A percentile compares a stretch with the other conserved stretches of the same genome.
Evolutionary conservation across 2,113 vertebrate genomes (phyloP).

Genomic region (Verasper variegatus): DNA sequence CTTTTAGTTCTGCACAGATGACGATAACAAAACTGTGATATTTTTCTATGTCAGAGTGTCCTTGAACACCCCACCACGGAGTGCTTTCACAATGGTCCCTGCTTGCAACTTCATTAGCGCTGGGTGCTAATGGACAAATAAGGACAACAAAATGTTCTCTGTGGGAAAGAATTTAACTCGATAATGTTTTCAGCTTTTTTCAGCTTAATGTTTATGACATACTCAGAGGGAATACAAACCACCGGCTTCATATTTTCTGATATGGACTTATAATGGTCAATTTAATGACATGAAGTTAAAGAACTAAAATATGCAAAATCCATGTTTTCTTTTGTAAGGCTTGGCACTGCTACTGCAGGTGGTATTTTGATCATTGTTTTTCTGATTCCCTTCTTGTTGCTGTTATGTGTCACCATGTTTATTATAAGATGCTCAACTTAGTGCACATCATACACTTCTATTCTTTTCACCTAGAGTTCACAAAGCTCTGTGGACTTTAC

Average conservation of each 20-base stretch:
- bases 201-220: neutral
- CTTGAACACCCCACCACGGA: conserved; percentile 11
- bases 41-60: conserved; percentile 21
- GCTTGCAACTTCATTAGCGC: conserved; percentile 2
- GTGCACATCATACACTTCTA: too few species aligned
- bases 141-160: conserved; percentile 10
- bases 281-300: neutral
- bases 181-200: neutral
- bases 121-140: conserved; percentile 12
- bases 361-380: neutral
- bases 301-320: neutral
- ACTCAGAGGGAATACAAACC: neutral
- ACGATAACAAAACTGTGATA: neutral
- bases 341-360: neutral
- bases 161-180: neutral
- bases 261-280: neutral
- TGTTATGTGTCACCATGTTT: neutral
- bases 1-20: neutral
- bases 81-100: conserved; percentile 15
- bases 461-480: neutral
- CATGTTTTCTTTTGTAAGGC: neutral
- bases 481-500: neutral
- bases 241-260: neutral
- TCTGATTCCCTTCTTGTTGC: neutral
- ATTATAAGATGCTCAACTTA: neutral